Evolutionary conservation across 2,797 vertebrate species (phyloP).

Genomic region (Myiotriccus ornatus): DNA sequence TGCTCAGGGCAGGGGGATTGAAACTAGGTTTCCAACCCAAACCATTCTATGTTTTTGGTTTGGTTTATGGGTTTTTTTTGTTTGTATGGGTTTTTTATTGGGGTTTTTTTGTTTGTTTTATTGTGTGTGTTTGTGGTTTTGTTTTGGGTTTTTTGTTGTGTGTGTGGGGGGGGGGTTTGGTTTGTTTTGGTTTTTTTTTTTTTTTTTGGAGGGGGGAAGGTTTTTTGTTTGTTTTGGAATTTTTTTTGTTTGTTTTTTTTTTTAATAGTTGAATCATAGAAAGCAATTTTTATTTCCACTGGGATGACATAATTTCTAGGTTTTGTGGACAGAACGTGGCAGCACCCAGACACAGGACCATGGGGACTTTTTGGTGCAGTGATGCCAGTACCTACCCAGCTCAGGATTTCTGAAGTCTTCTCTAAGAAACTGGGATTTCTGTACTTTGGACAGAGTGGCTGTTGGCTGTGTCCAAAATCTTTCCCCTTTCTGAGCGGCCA

Average conservation of each 20-base stretch:
- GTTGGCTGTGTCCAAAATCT: not conserved
- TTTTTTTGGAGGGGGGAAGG: too few relatives aligned
- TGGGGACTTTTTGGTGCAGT: not conserved
- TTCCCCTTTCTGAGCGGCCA: not conserved
- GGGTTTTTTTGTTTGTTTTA: too few relatives aligned
- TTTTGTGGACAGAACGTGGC: conserved; percentile 11
- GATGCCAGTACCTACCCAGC: not conserved
- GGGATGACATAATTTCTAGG: conserved; percentile 35
- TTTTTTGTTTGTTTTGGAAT: not conserved
- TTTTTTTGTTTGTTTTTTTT: too few relatives aligned
- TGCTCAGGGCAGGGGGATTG: not conserved
- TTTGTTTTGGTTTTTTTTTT: too few relatives aligned
- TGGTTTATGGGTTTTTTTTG: not conserved
- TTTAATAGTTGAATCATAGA: not conserved
- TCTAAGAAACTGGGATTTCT: not conserved
- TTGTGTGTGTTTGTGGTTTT: not conserved
- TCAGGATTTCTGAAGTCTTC: not conserved
- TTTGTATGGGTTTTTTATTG: too few relatives aligned
- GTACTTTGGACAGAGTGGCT: not conserved
- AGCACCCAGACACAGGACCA: not conserved
- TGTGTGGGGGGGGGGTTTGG: too few relatives aligned
- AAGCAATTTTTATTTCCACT: conserved; percentile 25
- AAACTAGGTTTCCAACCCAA: not conserved
- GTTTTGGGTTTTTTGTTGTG: too few relatives aligned
- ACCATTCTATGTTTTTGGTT: not conserved